Evolutionary conservation across 2,797 vertebrate genomes (phyloP).

Genomic region (Gorsachius magnificus): DNA sequence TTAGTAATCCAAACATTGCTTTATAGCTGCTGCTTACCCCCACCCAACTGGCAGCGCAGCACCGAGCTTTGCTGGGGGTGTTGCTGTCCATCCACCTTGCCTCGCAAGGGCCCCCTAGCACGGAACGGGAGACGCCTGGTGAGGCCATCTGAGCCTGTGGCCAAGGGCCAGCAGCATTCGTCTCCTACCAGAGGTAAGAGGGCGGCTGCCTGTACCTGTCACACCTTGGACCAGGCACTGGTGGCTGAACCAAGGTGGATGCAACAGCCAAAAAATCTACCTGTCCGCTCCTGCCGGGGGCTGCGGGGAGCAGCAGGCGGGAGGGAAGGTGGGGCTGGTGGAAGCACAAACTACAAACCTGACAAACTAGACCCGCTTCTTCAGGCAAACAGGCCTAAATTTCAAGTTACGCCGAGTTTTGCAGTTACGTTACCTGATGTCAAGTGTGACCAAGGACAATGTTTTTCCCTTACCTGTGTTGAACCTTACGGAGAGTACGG

Average conservation of each 20-base stretch:
- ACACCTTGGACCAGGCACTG: background rate
- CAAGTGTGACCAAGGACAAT: background rate
- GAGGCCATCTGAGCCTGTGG: background rate
- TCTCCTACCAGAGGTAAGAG: background rate
- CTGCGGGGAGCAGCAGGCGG: background rate
- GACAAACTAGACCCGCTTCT: background rate
- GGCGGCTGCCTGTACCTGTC: background rate
- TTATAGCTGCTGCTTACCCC: background rate
- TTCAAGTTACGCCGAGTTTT: rapidly evolving
- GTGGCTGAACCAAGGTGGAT: rapidly evolving
- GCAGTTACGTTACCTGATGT: background rate
- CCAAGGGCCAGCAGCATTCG: background rate
- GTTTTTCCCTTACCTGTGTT: background rate
- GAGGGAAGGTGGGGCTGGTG: background rate
- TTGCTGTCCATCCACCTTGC: background rate
- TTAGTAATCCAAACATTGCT: background rate
- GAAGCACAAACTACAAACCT: background rate
- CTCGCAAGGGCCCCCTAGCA: rapidly evolving
- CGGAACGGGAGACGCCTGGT: too few species aligned
- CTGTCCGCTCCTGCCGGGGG: background rate
- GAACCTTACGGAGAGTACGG: rapidly evolving
- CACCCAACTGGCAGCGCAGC: rapidly evolving
- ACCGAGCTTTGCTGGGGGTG: rapidly evolving
- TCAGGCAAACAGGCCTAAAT: background rate
- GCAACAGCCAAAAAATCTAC: background rate